These are phyloP conservation scores for Ormyrus labotus DNA, from an alignment of 2,888 invertebrate species.

Conservation along the genomic window DNA sequence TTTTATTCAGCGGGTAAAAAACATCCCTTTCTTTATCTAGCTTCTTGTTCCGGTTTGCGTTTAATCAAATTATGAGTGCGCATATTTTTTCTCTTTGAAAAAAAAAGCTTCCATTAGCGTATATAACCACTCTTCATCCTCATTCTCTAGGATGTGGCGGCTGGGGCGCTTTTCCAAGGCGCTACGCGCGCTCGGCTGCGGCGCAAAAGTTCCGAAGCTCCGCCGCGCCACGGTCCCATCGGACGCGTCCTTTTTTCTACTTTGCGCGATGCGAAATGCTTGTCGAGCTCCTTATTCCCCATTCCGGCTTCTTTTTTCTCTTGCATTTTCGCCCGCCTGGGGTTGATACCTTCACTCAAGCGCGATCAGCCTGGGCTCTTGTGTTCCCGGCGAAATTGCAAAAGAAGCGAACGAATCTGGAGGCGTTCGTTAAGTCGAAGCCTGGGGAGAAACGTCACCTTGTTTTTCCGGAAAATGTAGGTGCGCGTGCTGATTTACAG, in stretches of 20 bases:
- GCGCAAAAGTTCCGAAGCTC: neutral
- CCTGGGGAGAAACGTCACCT: too few relatives aligned
- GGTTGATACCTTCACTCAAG: neutral
- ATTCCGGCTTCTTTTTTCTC: neutral
- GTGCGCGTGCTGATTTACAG: too few relatives aligned
- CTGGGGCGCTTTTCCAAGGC: neutral
- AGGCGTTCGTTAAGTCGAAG: too few relatives aligned
- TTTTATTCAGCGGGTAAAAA: neutral
- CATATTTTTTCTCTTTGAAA: neutral
- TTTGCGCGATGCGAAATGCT: conserved; percentile 39
- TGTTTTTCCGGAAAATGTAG: too few relatives aligned
- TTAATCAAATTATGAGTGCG: conserved; percentile 8
- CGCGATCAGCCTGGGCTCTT: conserved; percentile 8
- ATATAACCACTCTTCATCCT: neutral
- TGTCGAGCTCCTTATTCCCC: conserved; percentile 12
- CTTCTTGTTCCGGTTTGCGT: neutral
- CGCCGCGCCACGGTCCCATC: conserved; percentile 7
- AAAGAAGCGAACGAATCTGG: too few relatives aligned
- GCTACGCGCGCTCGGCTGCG: neutral
- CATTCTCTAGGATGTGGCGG: neutral
- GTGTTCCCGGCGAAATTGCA: conserved; percentile 36
- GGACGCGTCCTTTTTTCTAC: conserved; percentile 38
- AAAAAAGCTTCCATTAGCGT: conserved; percentile 24
- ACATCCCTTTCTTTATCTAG: neutral
- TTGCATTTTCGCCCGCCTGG: conserved; percentile 24